Evolutionary conservation across 2,113 vertebrate species (phyloP).

Genomic region (Falcunculus frontatus): DNA sequence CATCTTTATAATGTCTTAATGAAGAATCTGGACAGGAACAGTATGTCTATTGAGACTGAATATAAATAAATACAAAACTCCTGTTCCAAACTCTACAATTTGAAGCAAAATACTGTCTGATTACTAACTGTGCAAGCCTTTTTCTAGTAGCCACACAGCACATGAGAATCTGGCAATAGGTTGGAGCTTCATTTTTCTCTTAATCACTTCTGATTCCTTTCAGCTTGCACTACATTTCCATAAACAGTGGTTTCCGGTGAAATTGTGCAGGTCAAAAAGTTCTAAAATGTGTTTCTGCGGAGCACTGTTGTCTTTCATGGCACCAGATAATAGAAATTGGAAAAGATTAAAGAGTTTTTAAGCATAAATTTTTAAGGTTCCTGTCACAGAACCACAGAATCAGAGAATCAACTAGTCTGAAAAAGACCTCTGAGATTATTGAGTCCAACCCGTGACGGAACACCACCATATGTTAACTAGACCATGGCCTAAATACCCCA

Average conservation of each 20-base stretch:
- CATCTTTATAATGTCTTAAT: background rate
- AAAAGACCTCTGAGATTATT: background rate
- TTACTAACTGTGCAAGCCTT: background rate
- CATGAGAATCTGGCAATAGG: background rate
- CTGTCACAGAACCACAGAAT: background rate
- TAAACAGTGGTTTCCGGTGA: background rate
- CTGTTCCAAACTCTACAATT: background rate
- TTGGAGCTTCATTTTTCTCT: background rate
- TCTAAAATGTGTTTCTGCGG: background rate
- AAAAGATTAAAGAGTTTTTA: background rate
- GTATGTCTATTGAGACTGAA: background rate
- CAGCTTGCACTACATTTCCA: background rate
- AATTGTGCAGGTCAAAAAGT: background rate
- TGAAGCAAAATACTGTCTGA: background rate
- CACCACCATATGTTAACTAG: too few species aligned
- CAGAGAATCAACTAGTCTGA: background rate
- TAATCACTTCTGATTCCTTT: background rate
- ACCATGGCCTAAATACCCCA: background rate
- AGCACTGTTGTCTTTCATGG: background rate
- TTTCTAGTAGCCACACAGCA: background rate
- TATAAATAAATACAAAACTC: background rate
- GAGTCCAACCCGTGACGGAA: fast-evolving
- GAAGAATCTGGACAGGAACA: background rate
- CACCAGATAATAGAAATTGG: background rate
- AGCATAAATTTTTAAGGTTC: too few species aligned